Evolutionary conservation across 2,888 invertebrate genomes (phyloP), one percentile per base, ranked within the genome.

Genomic region (Lepidocyrtinus sp.): DNA sequence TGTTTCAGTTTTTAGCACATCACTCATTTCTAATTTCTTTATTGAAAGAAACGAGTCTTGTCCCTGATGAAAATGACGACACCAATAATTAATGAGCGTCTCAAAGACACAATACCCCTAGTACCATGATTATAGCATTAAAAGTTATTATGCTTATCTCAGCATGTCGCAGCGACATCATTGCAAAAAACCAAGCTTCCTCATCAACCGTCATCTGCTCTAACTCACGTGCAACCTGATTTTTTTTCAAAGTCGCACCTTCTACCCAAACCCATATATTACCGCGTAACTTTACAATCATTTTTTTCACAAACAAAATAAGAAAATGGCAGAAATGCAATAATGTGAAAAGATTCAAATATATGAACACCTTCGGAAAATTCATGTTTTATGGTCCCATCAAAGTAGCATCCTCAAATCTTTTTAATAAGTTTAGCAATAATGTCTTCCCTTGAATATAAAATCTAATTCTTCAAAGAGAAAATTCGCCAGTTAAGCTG

Each of bases 211-310:
- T 21, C 50, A 50, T 46, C 22, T 45, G 64, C 77, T 72, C 25
- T 65, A 24, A 65, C 72, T 79, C 79, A 80, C 75, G 80, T 75
- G 62, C 70, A 80, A 75, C 80, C 75, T 71, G 45, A 79, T 80
- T 80, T 63, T 46, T 46, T 61, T 61, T 15, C 21, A 21, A 59
- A 9, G 59, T 59, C 59, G 59, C 59, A 59, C 59, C 59, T 59
- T 3, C 2, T 50, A 50, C 15, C 17, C 15, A n/a, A n/a, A n/a
- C n/a, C n/a, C n/a, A n/a, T n/a, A n/a, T n/a, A n/a, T n/a, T n/a
- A n/a, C n/a, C n/a, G n/a, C n/a, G n/a, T n/a, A n/a, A n/a, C n/a
- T n/a, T n/a, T n/a, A n/a, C n/a, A n/a, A n/a, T n/a, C n/a, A n/a
- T n/a, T n/a, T n/a, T n/a, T n/a, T n/a, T n/a, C n/a, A n/a, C n/a